Conservation (phyloP, 2,888 invertebrate genomes). For the Brenthis hecate region DNA sequence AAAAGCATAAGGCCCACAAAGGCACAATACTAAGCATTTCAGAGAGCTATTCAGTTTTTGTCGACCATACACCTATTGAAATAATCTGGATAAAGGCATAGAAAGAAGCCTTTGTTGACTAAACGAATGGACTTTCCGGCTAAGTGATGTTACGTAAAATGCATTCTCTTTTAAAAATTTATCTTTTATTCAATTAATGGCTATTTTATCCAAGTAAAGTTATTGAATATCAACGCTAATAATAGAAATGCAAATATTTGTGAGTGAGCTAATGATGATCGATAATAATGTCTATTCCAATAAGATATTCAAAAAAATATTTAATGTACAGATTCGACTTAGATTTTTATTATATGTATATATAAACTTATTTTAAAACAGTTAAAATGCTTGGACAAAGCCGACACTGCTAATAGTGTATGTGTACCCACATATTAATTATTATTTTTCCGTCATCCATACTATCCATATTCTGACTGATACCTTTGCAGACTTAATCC, state of each 20-base stretch:
- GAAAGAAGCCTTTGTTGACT: slow-evolving; percentile 25
- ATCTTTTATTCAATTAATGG: slow-evolving; percentile 5
- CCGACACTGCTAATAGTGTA: too few relatives aligned
- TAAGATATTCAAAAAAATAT: too few relatives aligned
- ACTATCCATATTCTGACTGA: too few relatives aligned
- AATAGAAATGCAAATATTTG: neutral
- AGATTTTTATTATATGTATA: too few relatives aligned
- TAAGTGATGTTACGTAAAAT: slow-evolving; percentile 17
- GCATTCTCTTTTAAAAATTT: slow-evolving; percentile 13
- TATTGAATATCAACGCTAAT: neutral
- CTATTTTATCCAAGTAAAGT: neutral
- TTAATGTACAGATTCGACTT: too few relatives aligned
- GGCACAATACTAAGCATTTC: slow-evolving; percentile 1
- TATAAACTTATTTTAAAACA: too few relatives aligned
- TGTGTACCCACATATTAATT: too few relatives aligned
- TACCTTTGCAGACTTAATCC: too few relatives aligned
- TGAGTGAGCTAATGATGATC: neutral
- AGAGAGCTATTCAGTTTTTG: slow-evolving; percentile 11
- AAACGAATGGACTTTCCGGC: slow-evolving; percentile 24
- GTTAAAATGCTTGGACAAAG: too few relatives aligned
- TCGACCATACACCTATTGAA: slow-evolving; percentile 23
- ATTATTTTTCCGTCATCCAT: too few relatives aligned
- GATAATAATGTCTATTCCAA: too few relatives aligned
- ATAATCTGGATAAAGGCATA: slow-evolving; percentile 21
- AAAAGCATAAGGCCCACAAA: neutral